A percentile compares a stretch with the other conserved stretches of the same genome.
Conservation (phyloP, 2,888 invertebrate species). For the Coleophora flavipennella region DNA sequence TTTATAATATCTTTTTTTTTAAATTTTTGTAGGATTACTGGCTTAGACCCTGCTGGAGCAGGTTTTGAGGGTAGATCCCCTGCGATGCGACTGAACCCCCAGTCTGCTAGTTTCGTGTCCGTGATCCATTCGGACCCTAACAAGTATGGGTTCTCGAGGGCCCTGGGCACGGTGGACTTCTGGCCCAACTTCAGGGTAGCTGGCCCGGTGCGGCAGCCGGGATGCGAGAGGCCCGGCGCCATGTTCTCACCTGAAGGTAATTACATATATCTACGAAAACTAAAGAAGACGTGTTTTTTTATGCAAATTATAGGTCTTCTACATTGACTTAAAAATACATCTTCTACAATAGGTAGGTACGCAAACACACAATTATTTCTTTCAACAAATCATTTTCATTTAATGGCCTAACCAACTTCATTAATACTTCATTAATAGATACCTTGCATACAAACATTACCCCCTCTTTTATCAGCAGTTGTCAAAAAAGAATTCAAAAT, state of each 20-base stretch:
- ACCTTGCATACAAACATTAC: too few relatives aligned
- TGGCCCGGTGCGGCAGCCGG: conserved; percentile 44
- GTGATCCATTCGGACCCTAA: conserved; percentile 52
- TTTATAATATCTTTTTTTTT: neutral
- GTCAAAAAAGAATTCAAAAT: conserved; percentile 21
- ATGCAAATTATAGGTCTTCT: too few relatives aligned
- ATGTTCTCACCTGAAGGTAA: conserved; percentile 44
- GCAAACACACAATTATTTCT: too few relatives aligned
- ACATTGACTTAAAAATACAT: too few relatives aligned
- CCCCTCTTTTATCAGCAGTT: too few relatives aligned
- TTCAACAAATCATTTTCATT: too few relatives aligned
- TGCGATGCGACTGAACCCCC: conserved; percentile 28
- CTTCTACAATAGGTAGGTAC: too few relatives aligned
- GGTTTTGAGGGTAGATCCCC: conserved; percentile 38
- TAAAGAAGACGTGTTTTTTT: too few relatives aligned
- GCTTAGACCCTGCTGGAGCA: conserved; percentile 47
- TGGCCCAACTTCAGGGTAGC: conserved; percentile 50
- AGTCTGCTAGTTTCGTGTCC: conserved; percentile 40
- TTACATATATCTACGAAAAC: too few relatives aligned
- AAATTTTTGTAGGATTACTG: conserved; percentile 45
- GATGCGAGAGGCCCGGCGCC: conserved; percentile 29
- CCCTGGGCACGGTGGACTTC: conserved; percentile 49
- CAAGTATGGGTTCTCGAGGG: conserved; percentile 38
- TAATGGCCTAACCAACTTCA: too few relatives aligned
- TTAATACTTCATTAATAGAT: too few relatives aligned